Percentiles rank a stretch among this genome's conserved stretches.
phyloP scores from a whole-genome alignment of 2,888 invertebrate genomes.

The Drosophila ezoana region DNA sequence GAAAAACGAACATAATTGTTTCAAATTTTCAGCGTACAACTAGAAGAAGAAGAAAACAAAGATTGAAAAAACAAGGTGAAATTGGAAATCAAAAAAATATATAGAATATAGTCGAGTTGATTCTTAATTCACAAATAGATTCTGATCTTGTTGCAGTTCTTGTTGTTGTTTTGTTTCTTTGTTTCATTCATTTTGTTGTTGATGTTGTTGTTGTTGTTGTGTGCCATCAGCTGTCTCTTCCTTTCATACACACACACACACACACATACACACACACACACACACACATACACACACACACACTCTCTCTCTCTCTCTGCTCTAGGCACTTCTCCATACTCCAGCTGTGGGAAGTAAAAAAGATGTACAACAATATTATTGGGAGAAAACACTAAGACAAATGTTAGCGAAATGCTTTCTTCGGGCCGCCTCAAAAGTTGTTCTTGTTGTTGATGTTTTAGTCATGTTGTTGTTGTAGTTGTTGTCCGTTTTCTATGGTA shows the following conservation, averaged over 20 bases:
- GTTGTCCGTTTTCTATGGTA: slow-evolving; percentile 50
- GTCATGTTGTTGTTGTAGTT: slow-evolving; percentile 27
- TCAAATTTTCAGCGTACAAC: slow-evolving; percentile 81
- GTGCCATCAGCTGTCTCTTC: slow-evolving; percentile 3
- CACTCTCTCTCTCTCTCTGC: slow-evolving; percentile 24
- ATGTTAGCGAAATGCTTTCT: slow-evolving; percentile 60
- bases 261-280: slow-evolving; percentile 21
- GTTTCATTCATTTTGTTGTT: slow-evolving; percentile 24
- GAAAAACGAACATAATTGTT: slow-evolving; percentile 79
- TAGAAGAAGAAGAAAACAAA: slow-evolving; percentile 79
- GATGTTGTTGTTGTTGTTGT: slow-evolving; percentile 3
- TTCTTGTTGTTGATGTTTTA: slow-evolving; percentile 21
- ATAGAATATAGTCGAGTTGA: slow-evolving; percentile 41
- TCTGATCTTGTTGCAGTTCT: slow-evolving; percentile 30
- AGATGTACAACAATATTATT: slow-evolving; percentile 77
- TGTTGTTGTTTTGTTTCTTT: slow-evolving; percentile 18
- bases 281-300: slow-evolving; percentile 15
- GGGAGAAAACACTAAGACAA: slow-evolving; percentile 55
- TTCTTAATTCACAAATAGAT: slow-evolving; percentile 47
- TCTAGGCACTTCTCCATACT: slow-evolving; percentile 50
- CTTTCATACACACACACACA: slow-evolving; percentile 13
- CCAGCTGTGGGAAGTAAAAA: slow-evolving; percentile 79
- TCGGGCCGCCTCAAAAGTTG: slow-evolving; percentile 32
- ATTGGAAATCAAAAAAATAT: slow-evolving; percentile 40
- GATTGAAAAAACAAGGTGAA: slow-evolving; percentile 66